These are phyloP conservation scores for Drosophila mimica DNA, from an alignment of 2,888 invertebrate genomes.

Conservation along the genomic window DNA sequence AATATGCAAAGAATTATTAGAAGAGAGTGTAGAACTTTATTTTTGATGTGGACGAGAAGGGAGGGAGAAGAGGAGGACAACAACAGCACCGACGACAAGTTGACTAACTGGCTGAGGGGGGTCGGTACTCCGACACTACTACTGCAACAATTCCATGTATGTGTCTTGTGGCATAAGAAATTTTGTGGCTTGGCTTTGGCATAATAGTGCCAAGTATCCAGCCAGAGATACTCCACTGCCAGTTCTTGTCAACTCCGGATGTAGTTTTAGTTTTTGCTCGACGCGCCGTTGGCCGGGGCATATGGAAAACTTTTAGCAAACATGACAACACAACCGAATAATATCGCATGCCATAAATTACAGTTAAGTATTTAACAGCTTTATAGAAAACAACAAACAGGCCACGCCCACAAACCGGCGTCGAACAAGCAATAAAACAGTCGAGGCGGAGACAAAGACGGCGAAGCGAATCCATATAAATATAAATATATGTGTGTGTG, in stretches of 20 bases:
- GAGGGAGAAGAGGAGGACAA: background rate
- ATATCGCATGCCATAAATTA: constrained; percentile 80
- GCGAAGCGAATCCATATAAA: constrained; percentile 4
- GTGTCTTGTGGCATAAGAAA: constrained; percentile 53
- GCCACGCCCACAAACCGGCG: constrained; percentile 55
- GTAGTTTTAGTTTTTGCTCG: constrained; percentile 53
- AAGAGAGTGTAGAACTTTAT: constrained; percentile 47
- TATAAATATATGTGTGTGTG: constrained; percentile 10
- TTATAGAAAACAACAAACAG: constrained; percentile 62
- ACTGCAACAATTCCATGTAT: constrained; percentile 45
- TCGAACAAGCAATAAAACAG: constrained; percentile 54
- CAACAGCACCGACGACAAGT: constrained; percentile 45
- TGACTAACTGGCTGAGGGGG: constrained; percentile 52
- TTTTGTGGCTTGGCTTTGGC: constrained; percentile 40
- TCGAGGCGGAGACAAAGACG: constrained; percentile 28
- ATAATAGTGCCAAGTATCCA: constrained; percentile 15
- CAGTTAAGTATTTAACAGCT: constrained; percentile 80
- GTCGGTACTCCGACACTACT: constrained; percentile 16
- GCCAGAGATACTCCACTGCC: constrained; percentile 40
- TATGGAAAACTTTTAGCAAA: constrained; percentile 76
- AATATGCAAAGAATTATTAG: constrained; percentile 72
- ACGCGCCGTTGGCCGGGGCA: constrained; percentile 39
- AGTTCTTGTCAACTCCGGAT: constrained; percentile 34
- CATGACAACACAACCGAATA: constrained; percentile 75
- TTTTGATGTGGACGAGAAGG: constrained; percentile 23